These are phyloP conservation scores for Pangasianodon gigas DNA, from an alignment of 2,113 vertebrate genomes.

Conservation along the genomic window DNA sequence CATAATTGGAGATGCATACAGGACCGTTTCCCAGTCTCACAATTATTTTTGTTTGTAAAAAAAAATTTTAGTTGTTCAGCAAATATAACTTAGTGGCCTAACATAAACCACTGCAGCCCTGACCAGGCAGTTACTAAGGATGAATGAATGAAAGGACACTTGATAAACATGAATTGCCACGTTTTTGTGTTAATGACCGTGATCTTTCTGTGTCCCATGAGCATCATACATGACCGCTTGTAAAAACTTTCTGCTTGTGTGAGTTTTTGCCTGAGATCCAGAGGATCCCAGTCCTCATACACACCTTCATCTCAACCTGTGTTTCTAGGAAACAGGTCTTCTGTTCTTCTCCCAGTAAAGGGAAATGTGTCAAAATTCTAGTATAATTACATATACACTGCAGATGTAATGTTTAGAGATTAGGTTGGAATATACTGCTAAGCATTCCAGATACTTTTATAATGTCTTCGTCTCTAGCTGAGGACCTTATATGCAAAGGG, in stretches of 20 bases:
- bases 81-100: too few species aligned
- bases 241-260: not conserved
- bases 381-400: not conserved
- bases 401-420: not conserved
- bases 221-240: not conserved
- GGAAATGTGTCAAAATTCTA: not conserved
- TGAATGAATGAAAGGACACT: not conserved
- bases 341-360: too few species aligned
- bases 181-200: too few species aligned
- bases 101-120: not conserved
- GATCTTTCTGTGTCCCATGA: not conserved
- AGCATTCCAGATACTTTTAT: not conserved
- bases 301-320: too few species aligned
- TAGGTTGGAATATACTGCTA: not conserved
- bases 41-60: too few species aligned
- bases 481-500: not conserved
- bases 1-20: too few species aligned
- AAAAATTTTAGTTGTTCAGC: too few species aligned
- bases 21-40: too few species aligned
- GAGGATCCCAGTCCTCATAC: not conserved
- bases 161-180: too few species aligned
- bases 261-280: not conserved
- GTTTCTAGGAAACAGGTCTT: too few species aligned
- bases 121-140: not conserved
- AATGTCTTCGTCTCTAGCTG: not conserved